These are phyloP conservation scores for Caloenas nicobarica DNA, from an alignment of 2,113 vertebrate genomes.

Conservation along the genomic window DNA sequence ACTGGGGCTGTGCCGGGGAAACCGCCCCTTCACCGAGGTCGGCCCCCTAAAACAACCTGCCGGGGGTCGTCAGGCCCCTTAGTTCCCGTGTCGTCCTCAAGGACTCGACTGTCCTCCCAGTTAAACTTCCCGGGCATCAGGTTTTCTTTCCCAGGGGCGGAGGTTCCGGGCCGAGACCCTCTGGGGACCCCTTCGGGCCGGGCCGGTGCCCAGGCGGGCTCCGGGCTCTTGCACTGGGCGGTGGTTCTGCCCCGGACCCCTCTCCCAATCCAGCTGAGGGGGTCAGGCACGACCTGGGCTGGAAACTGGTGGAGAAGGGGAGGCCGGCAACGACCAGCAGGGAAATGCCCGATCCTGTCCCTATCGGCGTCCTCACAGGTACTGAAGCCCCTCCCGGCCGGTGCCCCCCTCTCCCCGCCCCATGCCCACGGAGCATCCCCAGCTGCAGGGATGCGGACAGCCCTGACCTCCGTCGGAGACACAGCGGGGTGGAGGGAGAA, in stretches of 20 bases:
- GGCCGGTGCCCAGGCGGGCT: not conserved
- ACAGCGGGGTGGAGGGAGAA: not conserved
- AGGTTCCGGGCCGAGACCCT: too few species aligned
- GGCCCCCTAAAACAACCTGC: not conserved
- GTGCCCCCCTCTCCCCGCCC: not conserved
- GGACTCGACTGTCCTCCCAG: not conserved
- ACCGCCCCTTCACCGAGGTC: not conserved
- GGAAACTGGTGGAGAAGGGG: too few species aligned
- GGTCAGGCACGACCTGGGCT: not conserved
- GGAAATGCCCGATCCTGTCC: not conserved
- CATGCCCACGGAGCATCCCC: not conserved
- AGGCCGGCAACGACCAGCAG: not conserved
- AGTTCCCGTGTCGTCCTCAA: not conserved
- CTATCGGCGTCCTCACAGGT: not conserved
- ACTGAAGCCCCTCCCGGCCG: not conserved
- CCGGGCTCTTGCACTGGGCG: not conserved
- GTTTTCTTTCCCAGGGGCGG: not conserved
- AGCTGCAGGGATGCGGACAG: not conserved
- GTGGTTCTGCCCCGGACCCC: not conserved
- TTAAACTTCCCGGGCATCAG: accelerated
- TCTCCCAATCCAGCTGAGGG: too few species aligned
- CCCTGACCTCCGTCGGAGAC: not conserved
- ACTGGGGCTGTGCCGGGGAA: accelerated
- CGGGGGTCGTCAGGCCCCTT: not conserved
- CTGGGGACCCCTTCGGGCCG: not conserved